Evolutionary conservation across 2,888 invertebrate species (phyloP).

Genomic region (Eurytoma adleriae): DNA sequence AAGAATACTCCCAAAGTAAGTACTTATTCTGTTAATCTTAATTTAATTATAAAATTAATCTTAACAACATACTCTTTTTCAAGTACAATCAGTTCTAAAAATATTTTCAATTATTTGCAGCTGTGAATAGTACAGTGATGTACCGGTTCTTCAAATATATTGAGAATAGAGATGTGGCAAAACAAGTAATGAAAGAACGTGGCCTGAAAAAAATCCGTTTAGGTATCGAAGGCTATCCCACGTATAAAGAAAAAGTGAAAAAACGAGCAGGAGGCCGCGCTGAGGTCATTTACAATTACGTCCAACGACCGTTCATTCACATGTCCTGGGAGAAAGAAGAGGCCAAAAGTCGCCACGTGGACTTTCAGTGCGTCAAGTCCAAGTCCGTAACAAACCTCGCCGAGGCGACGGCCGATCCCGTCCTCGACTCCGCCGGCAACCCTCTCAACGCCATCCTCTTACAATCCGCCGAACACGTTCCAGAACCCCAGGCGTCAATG

Average conservation of each 20-base stretch:
- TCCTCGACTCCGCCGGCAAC: slow-evolving; percentile 80
- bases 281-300: slow-evolving; percentile 99
- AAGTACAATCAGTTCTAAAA: not conserved
- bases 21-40: slow-evolving; percentile 34
- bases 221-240: slow-evolving; percentile 99
- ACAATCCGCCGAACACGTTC: slow-evolving; percentile 71
- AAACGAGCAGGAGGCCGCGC: slow-evolving; percentile 95
- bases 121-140: slow-evolving; percentile 95
- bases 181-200: slow-evolving; percentile 98
- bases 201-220: slow-evolving; percentile 98
- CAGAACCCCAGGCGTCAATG: slow-evolving; percentile 66
- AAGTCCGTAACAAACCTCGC: slow-evolving; percentile 98
- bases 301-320: slow-evolving; percentile 98
- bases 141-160: slow-evolving; percentile 99
- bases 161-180: slow-evolving; percentile 99
- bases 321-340: slow-evolving; percentile 99
- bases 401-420: slow-evolving; percentile 95
- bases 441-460: slow-evolving; percentile 71
- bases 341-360: slow-evolving; percentile 98
- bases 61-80: too few relatives aligned
- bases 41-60: not conserved
- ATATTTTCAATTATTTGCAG: slow-evolving; percentile 76
- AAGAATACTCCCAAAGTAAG: slow-evolving; percentile 97
- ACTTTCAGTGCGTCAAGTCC: slow-evolving; percentile 98
- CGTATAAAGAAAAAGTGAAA: slow-evolving; percentile 99